These are phyloP conservation scores for Yponomeuta evonymella DNA, from an alignment of 2,888 invertebrate species.

Conservation along the genomic window DNA sequence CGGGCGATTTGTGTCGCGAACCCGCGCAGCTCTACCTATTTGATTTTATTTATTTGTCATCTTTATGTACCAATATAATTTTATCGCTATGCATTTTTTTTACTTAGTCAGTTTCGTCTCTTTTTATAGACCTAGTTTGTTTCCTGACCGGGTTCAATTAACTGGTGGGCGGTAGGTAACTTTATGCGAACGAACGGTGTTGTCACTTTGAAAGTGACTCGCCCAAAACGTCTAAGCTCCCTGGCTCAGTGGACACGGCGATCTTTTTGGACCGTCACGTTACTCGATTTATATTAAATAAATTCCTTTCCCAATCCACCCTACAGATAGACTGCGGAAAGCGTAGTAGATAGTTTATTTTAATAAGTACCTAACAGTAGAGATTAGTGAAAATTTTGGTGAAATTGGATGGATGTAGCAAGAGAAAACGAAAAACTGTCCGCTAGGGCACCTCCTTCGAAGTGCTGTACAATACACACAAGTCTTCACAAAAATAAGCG, in stretches of 20 bases:
- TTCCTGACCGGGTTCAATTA: neutral
- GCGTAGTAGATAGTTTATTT: neutral
- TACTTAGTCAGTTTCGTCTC: neutral
- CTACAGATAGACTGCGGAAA: neutral
- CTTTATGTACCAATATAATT: neutral
- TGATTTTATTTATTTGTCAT: conserved; percentile 7
- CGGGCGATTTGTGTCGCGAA: conserved; percentile 8
- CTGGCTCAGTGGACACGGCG: neutral
- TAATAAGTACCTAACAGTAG: neutral
- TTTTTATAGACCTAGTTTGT: neutral
- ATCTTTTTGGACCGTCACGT: neutral
- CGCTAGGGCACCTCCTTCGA: neutral
- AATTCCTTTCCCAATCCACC: neutral
- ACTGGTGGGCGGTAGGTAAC: neutral
- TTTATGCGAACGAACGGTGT: neutral
- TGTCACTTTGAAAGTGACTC: neutral
- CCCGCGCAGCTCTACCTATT: neutral
- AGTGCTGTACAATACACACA: neutral
- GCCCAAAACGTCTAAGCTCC: neutral
- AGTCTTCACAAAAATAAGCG: neutral
- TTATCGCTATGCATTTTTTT: neutral
- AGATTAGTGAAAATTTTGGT: neutral
- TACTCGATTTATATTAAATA: neutral
- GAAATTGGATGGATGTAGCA: neutral
- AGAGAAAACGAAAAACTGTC: neutral